Percentiles rank a stretch among this genome's conserved stretches.
phyloP scores from a whole-genome alignment of 1,140 invertebrate genomes.

The Hyles euphorbiae region DNA sequence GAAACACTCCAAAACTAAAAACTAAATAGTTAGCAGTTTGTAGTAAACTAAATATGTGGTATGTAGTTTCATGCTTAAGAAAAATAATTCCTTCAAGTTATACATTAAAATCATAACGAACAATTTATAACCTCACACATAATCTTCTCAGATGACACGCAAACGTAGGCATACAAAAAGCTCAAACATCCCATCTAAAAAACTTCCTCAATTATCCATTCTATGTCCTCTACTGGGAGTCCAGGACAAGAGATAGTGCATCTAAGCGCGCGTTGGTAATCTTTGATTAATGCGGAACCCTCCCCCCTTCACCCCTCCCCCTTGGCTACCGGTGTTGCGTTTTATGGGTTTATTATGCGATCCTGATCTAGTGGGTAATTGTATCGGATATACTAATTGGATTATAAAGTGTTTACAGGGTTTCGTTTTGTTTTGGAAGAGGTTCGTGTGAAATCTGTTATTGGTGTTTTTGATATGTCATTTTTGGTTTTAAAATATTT shows the following conservation, averaged over 20 bases:
- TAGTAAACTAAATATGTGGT: too few relatives aligned
- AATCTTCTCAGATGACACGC: slow-evolving; percentile 6
- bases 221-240: slow-evolving; percentile 42
- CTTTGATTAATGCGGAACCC: slow-evolving; percentile 45
- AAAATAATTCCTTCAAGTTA: too few relatives aligned
- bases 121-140: not conserved
- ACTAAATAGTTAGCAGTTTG: too few relatives aligned
- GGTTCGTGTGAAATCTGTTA: not conserved
- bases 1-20: too few relatives aligned
- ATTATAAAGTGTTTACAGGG: slow-evolving; percentile 13
- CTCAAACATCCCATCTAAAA: not conserved
- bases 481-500: too few relatives aligned
- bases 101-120: not conserved
- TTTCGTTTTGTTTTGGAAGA: not conserved
- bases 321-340: slow-evolving; percentile 43
- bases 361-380: slow-evolving; percentile 5
- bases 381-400: slow-evolving; percentile 21
- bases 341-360: slow-evolving; percentile 38
- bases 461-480: not conserved
- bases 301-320: slow-evolving; percentile 1
- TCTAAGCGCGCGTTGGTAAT: slow-evolving; percentile 36
- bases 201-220: slow-evolving; percentile 13
- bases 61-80: too few relatives aligned
- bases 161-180: slow-evolving; percentile 10
- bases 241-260: slow-evolving; percentile 39